Evolutionary conservation across 2,888 invertebrate species (phyloP).

Genomic region (Hanleya hanleyi): DNA sequence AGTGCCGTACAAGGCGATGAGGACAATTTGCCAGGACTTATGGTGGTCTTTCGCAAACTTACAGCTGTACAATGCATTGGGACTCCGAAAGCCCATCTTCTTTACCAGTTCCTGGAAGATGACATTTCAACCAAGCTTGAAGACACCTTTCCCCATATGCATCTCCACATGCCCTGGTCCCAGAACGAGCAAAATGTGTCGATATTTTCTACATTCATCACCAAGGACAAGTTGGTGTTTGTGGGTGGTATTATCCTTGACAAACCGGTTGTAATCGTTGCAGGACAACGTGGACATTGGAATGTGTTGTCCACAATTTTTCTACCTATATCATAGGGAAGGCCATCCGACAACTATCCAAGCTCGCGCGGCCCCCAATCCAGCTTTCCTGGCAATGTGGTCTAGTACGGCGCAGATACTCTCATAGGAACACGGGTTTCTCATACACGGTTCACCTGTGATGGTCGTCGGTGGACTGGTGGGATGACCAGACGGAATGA

Average conservation of each 20-base stretch:
- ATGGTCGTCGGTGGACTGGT: no score
- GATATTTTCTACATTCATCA: neutral
- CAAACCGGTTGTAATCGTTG: neutral
- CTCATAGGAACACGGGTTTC: neutral
- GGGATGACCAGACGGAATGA: no score
- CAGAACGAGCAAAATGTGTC: neutral
- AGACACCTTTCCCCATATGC: neutral
- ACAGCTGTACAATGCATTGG: neutral
- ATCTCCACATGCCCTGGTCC: neutral
- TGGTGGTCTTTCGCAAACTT: neutral
- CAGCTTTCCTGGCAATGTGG: neutral
- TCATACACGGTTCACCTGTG: neutral
- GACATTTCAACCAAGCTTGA: neutral
- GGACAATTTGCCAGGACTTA: neutral
- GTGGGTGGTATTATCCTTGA: neutral
- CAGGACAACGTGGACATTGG: neutral
- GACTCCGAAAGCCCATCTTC: neutral
- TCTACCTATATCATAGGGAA: no score
- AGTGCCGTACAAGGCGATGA: neutral
- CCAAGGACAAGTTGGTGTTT: neutral
- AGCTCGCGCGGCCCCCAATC: neutral
- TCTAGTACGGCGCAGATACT: neutral
- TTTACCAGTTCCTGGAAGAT: neutral
- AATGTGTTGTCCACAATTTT: neutral
- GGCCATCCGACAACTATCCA: no score